Conservation (phyloP, 2,113 vertebrate genomes). For the Tapirus terrestris region DNA sequence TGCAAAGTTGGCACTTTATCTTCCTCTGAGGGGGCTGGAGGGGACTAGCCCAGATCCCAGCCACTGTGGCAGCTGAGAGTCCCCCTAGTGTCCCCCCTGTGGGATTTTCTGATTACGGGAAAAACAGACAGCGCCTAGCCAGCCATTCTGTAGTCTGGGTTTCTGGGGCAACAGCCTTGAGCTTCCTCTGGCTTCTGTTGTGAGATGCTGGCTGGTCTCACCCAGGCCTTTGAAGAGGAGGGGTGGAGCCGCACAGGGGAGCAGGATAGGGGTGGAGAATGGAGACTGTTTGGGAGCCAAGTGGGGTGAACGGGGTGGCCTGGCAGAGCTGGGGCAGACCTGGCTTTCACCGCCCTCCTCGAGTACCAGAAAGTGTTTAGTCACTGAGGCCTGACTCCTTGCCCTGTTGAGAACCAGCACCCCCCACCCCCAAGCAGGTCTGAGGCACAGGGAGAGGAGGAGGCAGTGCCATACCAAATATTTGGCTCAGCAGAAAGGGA, state of each 20-base stretch:
- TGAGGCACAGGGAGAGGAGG: not conserved
- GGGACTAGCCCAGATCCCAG: not conserved
- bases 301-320: not conserved
- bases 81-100: not conserved
- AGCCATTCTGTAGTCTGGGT: constrained; percentile 65
- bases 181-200: constrained; percentile 68
- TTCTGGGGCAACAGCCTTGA: constrained; percentile 80
- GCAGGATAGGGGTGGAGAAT: not conserved
- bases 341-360: not conserved
- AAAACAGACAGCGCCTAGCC: constrained; percentile 61
- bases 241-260: not conserved
- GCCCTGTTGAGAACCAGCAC: not conserved
- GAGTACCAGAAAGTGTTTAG: constrained; percentile 35
- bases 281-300: constrained; percentile 13
- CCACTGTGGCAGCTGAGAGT: not conserved
- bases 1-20: constrained; percentile 31
- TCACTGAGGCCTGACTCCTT: constrained; percentile 26
- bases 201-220: constrained; percentile 67
- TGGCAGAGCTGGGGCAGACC: not conserved
- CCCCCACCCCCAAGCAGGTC: not conserved
- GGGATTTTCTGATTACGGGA: constrained; percentile 63
- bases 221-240: constrained; percentile 44
- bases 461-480: not conserved
- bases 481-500: not conserved
- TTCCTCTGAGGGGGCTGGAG: not conserved